phyloP scores from a whole-genome alignment of 2,797 vertebrate species.

The Coregonus sp. region DNA sequence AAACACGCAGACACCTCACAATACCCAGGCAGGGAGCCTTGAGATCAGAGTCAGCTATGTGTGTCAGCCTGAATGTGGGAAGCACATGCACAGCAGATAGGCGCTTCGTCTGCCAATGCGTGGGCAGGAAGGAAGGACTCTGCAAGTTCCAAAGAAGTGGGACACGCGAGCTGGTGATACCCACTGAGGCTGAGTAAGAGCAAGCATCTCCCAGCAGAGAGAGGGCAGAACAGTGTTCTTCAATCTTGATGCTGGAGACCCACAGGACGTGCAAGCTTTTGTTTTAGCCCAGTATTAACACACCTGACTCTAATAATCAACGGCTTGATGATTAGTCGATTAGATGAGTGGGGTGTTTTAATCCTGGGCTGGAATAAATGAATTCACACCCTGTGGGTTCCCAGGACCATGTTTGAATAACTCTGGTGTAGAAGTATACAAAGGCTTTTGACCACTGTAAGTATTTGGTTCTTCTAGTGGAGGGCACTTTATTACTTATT shows the following conservation, averaged over 20 bases:
- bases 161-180: not conserved
- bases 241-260: not conserved
- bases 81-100: constrained; percentile 17
- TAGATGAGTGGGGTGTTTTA: not conserved
- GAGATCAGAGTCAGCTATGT: constrained; percentile 26
- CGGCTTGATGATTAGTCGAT: not conserved
- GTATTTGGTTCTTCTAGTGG: too few relatives aligned
- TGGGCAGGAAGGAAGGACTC: constrained; percentile 16
- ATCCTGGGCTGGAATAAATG: not conserved
- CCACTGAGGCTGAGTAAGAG: not conserved
- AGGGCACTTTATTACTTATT: not conserved
- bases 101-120: not conserved
- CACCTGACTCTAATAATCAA: not conserved
- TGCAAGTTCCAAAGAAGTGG: constrained; percentile 10
- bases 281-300: not conserved
- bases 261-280: too few relatives aligned
- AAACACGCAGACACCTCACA: constrained; percentile 21
- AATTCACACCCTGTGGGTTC: not conserved
- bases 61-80: constrained; percentile 20
- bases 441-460: too few relatives aligned
- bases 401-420: not conserved
- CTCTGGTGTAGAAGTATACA: not conserved
- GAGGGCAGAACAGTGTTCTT: not conserved
- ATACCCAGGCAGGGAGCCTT: constrained; percentile 18
- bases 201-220: constrained; percentile 2